Conservation (phyloP, 2,113 vertebrate genomes). For the Cephalopterus ornatus region DNA sequence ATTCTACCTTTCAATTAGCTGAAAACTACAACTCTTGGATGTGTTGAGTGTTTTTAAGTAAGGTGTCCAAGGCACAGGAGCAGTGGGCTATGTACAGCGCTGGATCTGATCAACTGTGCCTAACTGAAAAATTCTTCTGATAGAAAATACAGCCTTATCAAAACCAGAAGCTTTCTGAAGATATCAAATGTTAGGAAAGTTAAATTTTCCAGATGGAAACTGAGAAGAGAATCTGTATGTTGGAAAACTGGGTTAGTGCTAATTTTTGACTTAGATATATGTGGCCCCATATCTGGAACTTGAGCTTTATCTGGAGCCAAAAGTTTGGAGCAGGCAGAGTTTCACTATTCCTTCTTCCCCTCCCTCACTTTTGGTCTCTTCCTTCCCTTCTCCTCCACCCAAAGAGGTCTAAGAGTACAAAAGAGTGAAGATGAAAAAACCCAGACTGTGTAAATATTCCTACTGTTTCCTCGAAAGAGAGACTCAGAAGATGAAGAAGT, state of each 20-base stretch:
- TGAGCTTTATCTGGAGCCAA: background rate
- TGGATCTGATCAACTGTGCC: background rate
- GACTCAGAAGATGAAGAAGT: background rate
- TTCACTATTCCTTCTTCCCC: background rate
- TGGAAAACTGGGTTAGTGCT: background rate
- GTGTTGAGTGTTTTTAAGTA: background rate
- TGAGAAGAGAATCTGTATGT: background rate
- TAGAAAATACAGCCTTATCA: background rate
- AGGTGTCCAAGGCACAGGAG: background rate
- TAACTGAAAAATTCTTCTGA: background rate
- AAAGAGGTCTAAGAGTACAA: background rate
- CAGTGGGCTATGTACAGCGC: rapidly evolving
- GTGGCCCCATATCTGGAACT: background rate
- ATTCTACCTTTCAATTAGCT: background rate
- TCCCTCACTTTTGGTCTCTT: background rate
- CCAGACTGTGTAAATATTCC: background rate
- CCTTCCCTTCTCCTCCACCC: background rate
- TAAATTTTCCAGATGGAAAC: slow-evolving; percentile 1
- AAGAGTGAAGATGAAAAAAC: background rate
- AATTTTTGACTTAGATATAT: background rate
- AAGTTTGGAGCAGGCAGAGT: background rate
- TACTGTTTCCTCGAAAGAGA: background rate
- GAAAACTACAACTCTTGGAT: background rate
- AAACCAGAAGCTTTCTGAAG: background rate
- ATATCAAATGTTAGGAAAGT: background rate